Base-by-base conservation (phyloP, 2,888 invertebrate genomes). In the Clostera curtula region DNA sequence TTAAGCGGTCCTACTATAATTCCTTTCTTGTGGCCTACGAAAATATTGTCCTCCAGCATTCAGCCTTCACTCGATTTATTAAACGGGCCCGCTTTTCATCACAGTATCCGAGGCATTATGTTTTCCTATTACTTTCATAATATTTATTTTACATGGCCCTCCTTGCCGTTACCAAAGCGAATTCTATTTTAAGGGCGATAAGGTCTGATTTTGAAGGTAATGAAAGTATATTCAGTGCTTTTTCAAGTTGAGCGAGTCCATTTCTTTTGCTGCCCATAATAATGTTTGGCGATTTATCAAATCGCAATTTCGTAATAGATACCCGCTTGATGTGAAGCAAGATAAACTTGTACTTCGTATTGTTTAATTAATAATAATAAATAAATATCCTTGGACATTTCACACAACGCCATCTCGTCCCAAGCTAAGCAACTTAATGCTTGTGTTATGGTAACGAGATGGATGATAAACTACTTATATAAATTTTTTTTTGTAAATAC, bases 221-320 rank as follows among this genome's bases (percentile, higher is more conserved):
- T 12, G 19, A 24, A 18, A 21, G 22, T 42, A 45, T 49, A 50
- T 50, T 54, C 53, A 56, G 49, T 54, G 62, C 64, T 64, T 59
- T 71, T 77, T 72, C 56, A 52, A 61, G 56, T 68, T 69, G 62
- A 76, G 70, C 62, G 67, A 61, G 68, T 68, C 76, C 76, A 83
- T 82, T 83, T 75, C 76, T 80, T 82, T 74, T 63, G 63, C 67
- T 77, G 72, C 74, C 74, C 66, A 66, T 71, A 72, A 79, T 82
- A 82, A 82, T 82, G 82, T 73, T 71, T 65, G 72, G 70, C 68
- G 72, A 80, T 83, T 80, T 79, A 76, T 83, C 79, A 83, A 82
- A 80, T 75, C 65, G 75, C 83, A 82, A 80, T 82, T 77, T 70
- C 74, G 79, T 80, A 80, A 83, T 77, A 83, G 79, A 83, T 77